These are phyloP conservation scores for Thysanoteuthis rhombus DNA, from an alignment of 2,888 invertebrate genomes.

Conservation along the genomic window DNA sequence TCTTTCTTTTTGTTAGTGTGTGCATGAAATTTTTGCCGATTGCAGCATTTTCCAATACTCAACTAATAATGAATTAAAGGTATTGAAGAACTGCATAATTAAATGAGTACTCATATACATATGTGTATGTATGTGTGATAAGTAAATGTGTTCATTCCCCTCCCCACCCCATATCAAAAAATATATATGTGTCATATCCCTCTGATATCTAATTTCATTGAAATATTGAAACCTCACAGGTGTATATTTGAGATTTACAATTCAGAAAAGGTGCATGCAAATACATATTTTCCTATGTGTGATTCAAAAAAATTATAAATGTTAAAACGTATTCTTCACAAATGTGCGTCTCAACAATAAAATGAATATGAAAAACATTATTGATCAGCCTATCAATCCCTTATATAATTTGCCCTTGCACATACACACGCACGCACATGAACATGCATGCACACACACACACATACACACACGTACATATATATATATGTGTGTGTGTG, in stretches of 20 bases:
- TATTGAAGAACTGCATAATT: background rate
- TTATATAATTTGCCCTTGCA: background rate
- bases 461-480: background rate
- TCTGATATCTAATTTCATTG: background rate
- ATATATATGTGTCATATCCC: background rate
- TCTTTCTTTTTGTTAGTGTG: background rate
- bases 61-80: background rate
- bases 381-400: too few relatives aligned
- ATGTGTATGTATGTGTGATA: background rate
- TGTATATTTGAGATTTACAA: too few relatives aligned
- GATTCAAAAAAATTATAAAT: too few relatives aligned
- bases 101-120: background rate
- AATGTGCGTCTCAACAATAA: too few relatives aligned
- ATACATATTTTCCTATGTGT: too few relatives aligned
- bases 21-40: background rate
- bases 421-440: background rate
- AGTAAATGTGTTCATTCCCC: background rate
- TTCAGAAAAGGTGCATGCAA: too few relatives aligned
- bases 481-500: background rate
- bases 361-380: too few relatives aligned
- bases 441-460: background rate
- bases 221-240: background rate
- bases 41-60: background rate
- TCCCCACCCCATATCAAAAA: too few relatives aligned
- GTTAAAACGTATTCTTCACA: too few relatives aligned